A percentile compares a stretch with the other conserved stretches of the same genome.
phyloP scores from a whole-genome alignment of 1,140 invertebrate species.

The Lethrus apterus region DNA sequence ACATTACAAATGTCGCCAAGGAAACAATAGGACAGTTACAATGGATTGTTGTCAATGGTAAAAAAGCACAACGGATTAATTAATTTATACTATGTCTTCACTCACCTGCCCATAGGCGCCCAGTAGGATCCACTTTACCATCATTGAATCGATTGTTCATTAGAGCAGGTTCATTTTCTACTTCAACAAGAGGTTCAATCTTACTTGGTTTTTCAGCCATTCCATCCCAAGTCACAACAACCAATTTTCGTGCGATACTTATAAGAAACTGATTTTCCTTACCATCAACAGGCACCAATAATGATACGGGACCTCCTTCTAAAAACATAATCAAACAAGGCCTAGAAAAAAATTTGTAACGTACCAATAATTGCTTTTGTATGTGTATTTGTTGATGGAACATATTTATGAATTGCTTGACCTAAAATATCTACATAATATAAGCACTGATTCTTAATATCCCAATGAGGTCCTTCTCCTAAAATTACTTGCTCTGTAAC shows the following conservation, averaged over 20 bases:
- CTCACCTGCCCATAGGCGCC: slow-evolving; percentile 57
- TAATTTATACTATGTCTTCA: no score
- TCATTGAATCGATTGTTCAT: slow-evolving; percentile 63
- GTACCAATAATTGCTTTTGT: slow-evolving; percentile 23
- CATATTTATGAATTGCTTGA: slow-evolving; percentile 41
- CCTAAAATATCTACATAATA: slow-evolving; percentile 58
- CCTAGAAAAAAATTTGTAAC: background rate
- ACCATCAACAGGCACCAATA: slow-evolving; percentile 59
- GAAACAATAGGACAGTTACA: background rate
- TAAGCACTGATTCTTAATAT: slow-evolving; percentile 48
- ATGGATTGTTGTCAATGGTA: background rate
- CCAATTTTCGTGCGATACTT: slow-evolving; percentile 50
- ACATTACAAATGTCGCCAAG: background rate
- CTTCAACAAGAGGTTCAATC: slow-evolving; percentile 24
- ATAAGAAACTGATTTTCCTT: slow-evolving; percentile 54
- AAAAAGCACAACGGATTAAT: no score
- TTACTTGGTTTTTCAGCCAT: slow-evolving; percentile 24
- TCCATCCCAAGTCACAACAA: slow-evolving; percentile 60
- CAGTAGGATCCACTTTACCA: slow-evolving; percentile 73
- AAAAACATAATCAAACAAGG: slow-evolving; percentile 28
- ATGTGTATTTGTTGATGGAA: slow-evolving; percentile 19
- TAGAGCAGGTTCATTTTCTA: slow-evolving; percentile 45
- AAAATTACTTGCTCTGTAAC: slow-evolving; percentile 27
- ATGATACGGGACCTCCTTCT: slow-evolving; percentile 39
- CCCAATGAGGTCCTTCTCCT: slow-evolving; percentile 64